A percentile compares a stretch with the other conserved stretches of the same genome.
Conservation (phyloP, 2,797 vertebrate species). For the Platyrinchus mystaceus region DNA sequence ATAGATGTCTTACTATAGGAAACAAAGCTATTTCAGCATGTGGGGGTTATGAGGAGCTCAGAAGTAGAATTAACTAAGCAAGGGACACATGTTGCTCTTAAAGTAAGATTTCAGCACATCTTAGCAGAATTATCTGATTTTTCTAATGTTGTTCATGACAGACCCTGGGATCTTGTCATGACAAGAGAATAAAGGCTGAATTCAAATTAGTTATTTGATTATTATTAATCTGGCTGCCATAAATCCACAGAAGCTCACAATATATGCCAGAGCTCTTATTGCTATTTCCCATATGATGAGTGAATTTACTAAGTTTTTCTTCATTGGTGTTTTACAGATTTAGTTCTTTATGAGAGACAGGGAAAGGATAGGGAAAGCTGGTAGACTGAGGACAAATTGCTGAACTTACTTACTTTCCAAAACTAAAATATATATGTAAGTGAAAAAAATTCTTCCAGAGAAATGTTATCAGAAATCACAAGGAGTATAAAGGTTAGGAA, state of each 20-base stretch:
- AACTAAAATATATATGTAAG: neutral
- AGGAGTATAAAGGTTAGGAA: neutral
- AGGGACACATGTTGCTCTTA: neutral
- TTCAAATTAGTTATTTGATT: neutral
- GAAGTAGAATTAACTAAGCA: neutral
- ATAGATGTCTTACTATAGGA: neutral
- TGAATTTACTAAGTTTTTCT: neutral
- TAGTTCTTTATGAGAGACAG: neutral
- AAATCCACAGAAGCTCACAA: neutral
- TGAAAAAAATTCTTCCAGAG: neutral
- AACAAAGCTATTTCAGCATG: neutral
- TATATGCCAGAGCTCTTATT: neutral
- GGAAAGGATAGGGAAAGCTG: neutral
- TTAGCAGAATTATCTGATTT: neutral
- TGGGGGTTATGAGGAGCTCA: neutral
- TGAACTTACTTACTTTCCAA: neutral
- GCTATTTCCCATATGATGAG: neutral
- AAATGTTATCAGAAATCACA: neutral
- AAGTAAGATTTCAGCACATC: neutral
- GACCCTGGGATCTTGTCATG: neutral
- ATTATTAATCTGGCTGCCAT: neutral
- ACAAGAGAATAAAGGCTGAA: neutral
- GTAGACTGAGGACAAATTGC: neutral
- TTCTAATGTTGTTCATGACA: neutral
- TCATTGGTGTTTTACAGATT: neutral